Percentiles rank a stretch among this genome's conserved stretches.
Evolutionary conservation across 2,888 invertebrate genomes (phyloP).

Genomic region (Polydrusus tereticollis): DNA sequence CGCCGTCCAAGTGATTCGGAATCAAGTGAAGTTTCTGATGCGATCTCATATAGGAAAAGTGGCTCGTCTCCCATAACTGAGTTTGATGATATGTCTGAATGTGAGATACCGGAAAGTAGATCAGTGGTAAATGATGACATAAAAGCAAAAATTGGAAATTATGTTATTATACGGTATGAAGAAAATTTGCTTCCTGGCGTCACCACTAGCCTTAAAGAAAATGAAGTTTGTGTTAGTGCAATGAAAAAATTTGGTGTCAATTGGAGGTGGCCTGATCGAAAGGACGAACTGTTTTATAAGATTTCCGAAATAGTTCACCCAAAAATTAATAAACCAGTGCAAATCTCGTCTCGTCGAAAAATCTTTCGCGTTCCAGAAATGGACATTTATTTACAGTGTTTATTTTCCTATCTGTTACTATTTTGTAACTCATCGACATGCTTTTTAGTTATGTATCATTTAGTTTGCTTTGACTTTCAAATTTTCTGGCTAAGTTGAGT

Average conservation of each 20-base stretch:
- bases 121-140: slow-evolving; percentile 20
- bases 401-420: slow-evolving; percentile 13
- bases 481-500: background rate
- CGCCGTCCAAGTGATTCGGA: slow-evolving; percentile 28
- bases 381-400: slow-evolving; percentile 14
- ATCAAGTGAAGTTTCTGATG: slow-evolving; percentile 36
- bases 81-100: slow-evolving; percentile 20
- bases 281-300: slow-evolving; percentile 10
- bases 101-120: slow-evolving; percentile 22
- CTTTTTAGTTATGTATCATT: slow-evolving; percentile 13
- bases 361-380: slow-evolving; percentile 12
- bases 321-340: slow-evolving; percentile 20
- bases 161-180: slow-evolving; percentile 26
- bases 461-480: slow-evolving; percentile 18
- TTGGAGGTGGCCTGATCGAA: slow-evolving; percentile 12
- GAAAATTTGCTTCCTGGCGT: slow-evolving; percentile 21
- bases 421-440: slow-evolving; percentile 13
- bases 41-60: slow-evolving; percentile 27
- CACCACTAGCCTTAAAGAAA: slow-evolving; percentile 6
- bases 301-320: slow-evolving; percentile 27
- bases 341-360: slow-evolving; percentile 30
- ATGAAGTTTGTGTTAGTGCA: slow-evolving; percentile 7
- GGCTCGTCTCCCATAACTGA: slow-evolving; percentile 18
- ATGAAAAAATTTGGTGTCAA: slow-evolving; percentile 3
- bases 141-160: slow-evolving; percentile 5